phyloP scores from a whole-genome alignment of 2,113 vertebrate genomes.

The Onychostruthus taczanowskii region DNA sequence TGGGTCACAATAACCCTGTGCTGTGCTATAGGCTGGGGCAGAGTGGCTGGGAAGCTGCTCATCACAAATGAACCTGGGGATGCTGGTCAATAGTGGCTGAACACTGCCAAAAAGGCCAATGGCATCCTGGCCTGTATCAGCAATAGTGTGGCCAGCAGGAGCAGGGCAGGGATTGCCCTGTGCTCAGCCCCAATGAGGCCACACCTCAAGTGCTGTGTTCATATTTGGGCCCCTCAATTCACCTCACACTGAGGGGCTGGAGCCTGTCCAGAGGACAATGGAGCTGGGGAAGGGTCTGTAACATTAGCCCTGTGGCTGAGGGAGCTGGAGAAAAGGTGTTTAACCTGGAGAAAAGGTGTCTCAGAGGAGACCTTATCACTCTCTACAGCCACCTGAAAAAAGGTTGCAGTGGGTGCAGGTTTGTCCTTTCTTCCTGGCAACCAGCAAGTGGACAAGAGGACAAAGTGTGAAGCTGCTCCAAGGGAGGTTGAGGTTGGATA shows the following conservation, averaged over 20 bases:
- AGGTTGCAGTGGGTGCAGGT: neutral
- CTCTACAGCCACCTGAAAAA: neutral
- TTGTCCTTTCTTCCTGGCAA: neutral
- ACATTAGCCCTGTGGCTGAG: neutral
- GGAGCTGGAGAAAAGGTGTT: neutral
- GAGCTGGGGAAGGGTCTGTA: neutral
- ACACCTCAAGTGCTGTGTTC: accelerated
- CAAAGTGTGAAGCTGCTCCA: neutral
- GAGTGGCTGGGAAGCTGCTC: neutral
- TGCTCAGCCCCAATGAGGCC: accelerated
- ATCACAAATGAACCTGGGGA: neutral
- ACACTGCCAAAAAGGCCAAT: too few species aligned
- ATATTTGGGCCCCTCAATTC: neutral
- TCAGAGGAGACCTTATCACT: neutral
- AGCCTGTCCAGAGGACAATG: accelerated
- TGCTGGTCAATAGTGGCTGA: neutral
- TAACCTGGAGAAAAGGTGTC: neutral
- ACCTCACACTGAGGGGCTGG: neutral
- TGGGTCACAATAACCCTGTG: neutral
- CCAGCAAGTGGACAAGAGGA: neutral
- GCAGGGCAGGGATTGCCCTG: neutral
- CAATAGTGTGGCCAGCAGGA: neutral
- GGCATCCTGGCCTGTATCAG: neutral
- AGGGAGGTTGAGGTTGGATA: neutral
- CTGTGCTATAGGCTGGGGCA: neutral